Percentiles rank a stretch among this genome's conserved stretches.
phyloP scores from a whole-genome alignment of 2,888 invertebrate species.

The Pyralis farinalis region DNA sequence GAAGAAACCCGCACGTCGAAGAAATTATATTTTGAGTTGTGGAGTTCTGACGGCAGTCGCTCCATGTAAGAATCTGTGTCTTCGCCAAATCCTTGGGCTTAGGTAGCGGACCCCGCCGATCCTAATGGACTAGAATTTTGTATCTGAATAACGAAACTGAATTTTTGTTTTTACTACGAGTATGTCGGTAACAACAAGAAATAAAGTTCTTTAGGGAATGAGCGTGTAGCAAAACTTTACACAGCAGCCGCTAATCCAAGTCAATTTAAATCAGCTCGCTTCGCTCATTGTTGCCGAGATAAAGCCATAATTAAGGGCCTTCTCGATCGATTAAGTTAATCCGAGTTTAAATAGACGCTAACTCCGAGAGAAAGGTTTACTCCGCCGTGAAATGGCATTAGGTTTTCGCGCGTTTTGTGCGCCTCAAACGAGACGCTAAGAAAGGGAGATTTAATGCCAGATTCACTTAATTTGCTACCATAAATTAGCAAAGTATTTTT shows the following conservation, averaged over 20 bases:
- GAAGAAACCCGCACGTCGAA: no score
- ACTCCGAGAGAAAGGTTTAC: constrained; percentile 79
- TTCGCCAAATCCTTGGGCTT: no score
- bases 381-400: constrained; percentile 80
- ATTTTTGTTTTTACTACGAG: no score
- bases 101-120: no score
- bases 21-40: no score
- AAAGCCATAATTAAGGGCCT: constrained; percentile 79
- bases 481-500: constrained; percentile 71
- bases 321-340: constrained; percentile 80
- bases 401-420: constrained; percentile 78
- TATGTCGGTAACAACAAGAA: neutral
- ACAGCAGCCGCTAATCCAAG: constrained; percentile 45
- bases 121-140: no score
- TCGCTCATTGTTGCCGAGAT: constrained; percentile 68
- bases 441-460: constrained; percentile 74
- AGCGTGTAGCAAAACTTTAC: constrained; percentile 25
- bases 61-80: no score
- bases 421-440: constrained; percentile 65
- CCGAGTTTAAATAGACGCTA: constrained; percentile 80
- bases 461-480: constrained; percentile 75
- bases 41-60: no score
- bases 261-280: constrained; percentile 56
- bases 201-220: constrained; percentile 1
- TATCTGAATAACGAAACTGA: no score